Evolutionary conservation across 2,797 vertebrate genomes (phyloP), one percentile per base, ranked within the genome.

Genomic region (Acanthopagrus latus): DNA sequence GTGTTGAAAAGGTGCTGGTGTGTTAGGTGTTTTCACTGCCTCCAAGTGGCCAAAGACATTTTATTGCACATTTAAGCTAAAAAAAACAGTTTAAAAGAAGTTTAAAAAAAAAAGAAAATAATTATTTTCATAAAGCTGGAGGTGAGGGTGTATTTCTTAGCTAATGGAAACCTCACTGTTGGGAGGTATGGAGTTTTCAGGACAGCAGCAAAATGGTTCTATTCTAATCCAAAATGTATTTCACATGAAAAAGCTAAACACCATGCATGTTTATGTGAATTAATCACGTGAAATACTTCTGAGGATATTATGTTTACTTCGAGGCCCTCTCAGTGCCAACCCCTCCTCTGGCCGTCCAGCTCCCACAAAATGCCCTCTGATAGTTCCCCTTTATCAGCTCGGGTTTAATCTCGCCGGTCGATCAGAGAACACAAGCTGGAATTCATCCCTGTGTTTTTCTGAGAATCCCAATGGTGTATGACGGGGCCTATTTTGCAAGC

Each of bases 401-500:
- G 0, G 63, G 18, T 63, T 67, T 63, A 76, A 82, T 82, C 57
- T 80, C 2, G 3, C 43, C 20, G 51, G 51, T 44, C 56, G 38
- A 87, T 84, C 75, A 73, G 76, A 80, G 77, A 81, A 67, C 81
- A 74, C 17, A 0, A 50, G 48, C 52, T 80, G 73, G 60, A 84
- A 73, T 84, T 74, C 73, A 71, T 81, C 57, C 25, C 20, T 55
- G 62, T 84, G 62, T 84, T 84, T 78, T 77, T 60, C 68, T 67
- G 55, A 64, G 64, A 77, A 65, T 44, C 58, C 58, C 65, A 85
- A 80, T 84, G 80, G 73, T 73, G 65, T 83, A 75, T 85, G 80
- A 84, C 77, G 16, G 82, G 64, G 58, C 18, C 74, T 46, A 50
- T 84, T 86, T 85, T 83, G 71, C 65, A 77, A 77, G 64, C 43